Base-by-base conservation (phyloP, 2,888 invertebrate species). In the Dromius quadrimaculatus region DNA sequence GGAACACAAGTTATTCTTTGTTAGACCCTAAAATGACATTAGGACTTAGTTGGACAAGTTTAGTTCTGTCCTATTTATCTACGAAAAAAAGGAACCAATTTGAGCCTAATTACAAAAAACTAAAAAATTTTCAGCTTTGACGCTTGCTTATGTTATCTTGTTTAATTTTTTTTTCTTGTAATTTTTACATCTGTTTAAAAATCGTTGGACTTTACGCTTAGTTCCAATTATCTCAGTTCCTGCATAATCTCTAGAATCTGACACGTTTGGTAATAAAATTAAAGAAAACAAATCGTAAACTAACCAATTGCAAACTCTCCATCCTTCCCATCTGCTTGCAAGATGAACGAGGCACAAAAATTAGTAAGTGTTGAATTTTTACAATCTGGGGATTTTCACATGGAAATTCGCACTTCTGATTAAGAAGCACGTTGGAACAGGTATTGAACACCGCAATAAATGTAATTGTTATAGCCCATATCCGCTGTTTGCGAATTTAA, bases 271-370 rank as follows among this genome's bases (percentile, higher is more conserved):
- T 8, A 54, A 54, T 54, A 54, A 54, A 54, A 3, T 1, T 2
- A 54, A 54, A 54, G 28, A 54, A 23, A 54, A 54, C 50, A 54
- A 54, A 54, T 9, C 28, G 28, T 54, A 54, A 54, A 54, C 41
- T 41, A 6, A 8, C 15, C 41, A 41, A 41, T 41, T 41, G 15
- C 15, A 17, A 41, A 41, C 41, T 41, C 41, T 41, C n/a, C n/a
- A n/a, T 19, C 50, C 19, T 9, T 28, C 50, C 13, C 50, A 54
- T 54, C 50, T 54, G 50, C 8, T 28, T 54, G 23, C 47, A 47
- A 47, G 47, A 47, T 47, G 47, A 5, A n/a, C n/a, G n/a, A n/a
- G n/a, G 11, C n/a, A 20, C 1, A 11, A 11, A 11, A 13, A 11
- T 47, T 1, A 11, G 20, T 6, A 45, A 23, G 47, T 41, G 41